Evolutionary conservation across 1,140 invertebrate species (phyloP).

Genomic region (Mya arenaria): DNA sequence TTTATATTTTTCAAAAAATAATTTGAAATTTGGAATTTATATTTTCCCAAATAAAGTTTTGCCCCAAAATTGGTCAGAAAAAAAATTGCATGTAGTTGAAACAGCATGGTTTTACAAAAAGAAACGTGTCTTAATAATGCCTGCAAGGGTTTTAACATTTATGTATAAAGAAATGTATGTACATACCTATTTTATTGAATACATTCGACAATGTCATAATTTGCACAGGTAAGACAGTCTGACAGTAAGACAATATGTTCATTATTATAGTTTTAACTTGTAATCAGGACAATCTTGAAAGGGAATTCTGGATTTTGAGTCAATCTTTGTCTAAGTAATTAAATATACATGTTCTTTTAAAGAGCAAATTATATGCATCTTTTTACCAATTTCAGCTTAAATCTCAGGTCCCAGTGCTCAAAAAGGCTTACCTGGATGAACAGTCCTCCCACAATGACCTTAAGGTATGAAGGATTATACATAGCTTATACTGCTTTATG

Average conservation of each 20-base stretch:
- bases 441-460: slow-evolving; percentile 88
- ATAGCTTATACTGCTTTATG: background rate
- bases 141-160: no score
- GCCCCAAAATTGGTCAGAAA: no score
- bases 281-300: background rate
- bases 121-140: no score
- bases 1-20: no score
- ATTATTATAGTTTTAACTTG: background rate
- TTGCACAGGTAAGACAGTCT: background rate
- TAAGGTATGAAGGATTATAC: slow-evolving; percentile 72
- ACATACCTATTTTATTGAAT: no score
- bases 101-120: no score
- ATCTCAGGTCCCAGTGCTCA: slow-evolving; percentile 93
- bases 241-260: background rate
- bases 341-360: background rate
- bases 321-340: background rate
- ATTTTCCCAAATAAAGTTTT: no score
- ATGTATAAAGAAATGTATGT: no score
- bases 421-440: slow-evolving; percentile 95
- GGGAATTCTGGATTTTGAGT: background rate
- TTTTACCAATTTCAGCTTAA: slow-evolving; percentile 85
- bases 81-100: no score
- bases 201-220: background rate
- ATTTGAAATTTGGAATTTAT: no score
- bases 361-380: background rate